A percentile compares a stretch with the other conserved stretches of the same genome.
These are phyloP conservation scores for Pilophorus perplexus DNA, from an alignment of 2,888 invertebrate genomes.

Conservation along the genomic window DNA sequence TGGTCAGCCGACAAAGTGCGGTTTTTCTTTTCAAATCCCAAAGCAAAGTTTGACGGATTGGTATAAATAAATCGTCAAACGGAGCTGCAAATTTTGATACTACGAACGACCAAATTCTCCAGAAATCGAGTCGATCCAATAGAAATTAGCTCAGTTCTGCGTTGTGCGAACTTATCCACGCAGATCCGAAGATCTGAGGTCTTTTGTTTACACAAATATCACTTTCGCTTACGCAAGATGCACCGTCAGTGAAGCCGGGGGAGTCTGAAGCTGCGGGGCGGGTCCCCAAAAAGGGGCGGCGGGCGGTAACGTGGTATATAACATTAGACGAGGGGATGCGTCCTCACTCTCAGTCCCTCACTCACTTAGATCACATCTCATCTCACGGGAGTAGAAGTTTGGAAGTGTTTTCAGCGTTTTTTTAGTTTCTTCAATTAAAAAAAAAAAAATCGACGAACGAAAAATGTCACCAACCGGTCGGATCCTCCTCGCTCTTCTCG, in stretches of 20 bases:
- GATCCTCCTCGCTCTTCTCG: slow-evolving; percentile 15
- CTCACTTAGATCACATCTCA: slow-evolving; percentile 9
- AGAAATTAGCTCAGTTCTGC: too few relatives aligned
- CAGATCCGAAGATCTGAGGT: slow-evolving; percentile 2
- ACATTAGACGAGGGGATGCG: slow-evolving; percentile 35
- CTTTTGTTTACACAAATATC: slow-evolving; percentile 45
- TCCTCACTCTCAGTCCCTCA: slow-evolving; percentile 31
- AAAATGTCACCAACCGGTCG: too few relatives aligned
- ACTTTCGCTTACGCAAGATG: slow-evolving; percentile 41
- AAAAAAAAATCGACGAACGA: background rate
- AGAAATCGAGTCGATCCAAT: too few relatives aligned
- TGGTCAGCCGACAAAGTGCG: too few relatives aligned
- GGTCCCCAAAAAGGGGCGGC: slow-evolving; percentile 2
- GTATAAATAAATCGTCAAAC: too few relatives aligned
- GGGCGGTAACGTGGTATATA: slow-evolving; percentile 25
- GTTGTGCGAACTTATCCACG: background rate
- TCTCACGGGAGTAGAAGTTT: too few relatives aligned
- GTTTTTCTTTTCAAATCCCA: too few relatives aligned
- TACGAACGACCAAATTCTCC: too few relatives aligned
- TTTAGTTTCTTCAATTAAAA: too few relatives aligned
- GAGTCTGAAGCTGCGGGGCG: slow-evolving; percentile 42
- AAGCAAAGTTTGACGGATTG: too few relatives aligned
- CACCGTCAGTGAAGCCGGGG: slow-evolving; percentile 26
- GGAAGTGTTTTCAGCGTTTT: too few relatives aligned
- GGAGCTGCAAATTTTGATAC: too few relatives aligned